Base-by-base conservation (phyloP, 2,888 invertebrate genomes). In the Cyaniris semiargus region DNA sequence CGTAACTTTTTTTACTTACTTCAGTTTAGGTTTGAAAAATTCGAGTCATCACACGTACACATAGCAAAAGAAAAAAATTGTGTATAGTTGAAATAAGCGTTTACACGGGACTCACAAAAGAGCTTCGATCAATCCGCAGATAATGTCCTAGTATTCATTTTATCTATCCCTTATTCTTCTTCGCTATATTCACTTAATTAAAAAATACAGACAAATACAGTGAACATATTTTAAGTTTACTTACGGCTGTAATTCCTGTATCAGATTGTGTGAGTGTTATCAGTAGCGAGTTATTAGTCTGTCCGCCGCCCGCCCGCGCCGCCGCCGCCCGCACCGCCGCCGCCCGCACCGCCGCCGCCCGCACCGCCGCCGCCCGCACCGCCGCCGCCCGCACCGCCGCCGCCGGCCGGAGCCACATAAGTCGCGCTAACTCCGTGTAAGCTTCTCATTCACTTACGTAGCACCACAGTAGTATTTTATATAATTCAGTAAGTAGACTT, bases 221-320 rank as follows among this genome's bases (percentile, higher is more conserved):
- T 53, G 1, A 53, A 53, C 53, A 53, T 18, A 18, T 53, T 53
- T 53, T 53, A 18, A 58, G 58, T 58, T 58, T 15, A 66, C 27
- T 66, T 15, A 31, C 15, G 27, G 27, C 13, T 31, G 15, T 66
- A 31, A 66, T 31, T 66, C 27, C 66, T 66, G 13, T 66, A 66
- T 66, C 27, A 66, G 66, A 27, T 27, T 66, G 27, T 66, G 5
- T 15, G 15, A 27, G 13, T 31, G 27, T 66, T 66, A 66, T 66
- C 66, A 66, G 60, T 60, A 23, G 15, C 66, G 7, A 66, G 66
- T 66, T 66, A 31, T 66, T 66, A 18, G 66, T 66, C 66, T 66
- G 66, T 13, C 15, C 23, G 23, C 27, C 66, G 23, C 23, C 10
- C 38, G 38, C 38, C 10, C n/a, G n/a, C 18, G 4, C 60, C 23